Evolutionary conservation across 2,888 invertebrate genomes (phyloP).

Genomic region (Nomada ruficornis): DNA sequence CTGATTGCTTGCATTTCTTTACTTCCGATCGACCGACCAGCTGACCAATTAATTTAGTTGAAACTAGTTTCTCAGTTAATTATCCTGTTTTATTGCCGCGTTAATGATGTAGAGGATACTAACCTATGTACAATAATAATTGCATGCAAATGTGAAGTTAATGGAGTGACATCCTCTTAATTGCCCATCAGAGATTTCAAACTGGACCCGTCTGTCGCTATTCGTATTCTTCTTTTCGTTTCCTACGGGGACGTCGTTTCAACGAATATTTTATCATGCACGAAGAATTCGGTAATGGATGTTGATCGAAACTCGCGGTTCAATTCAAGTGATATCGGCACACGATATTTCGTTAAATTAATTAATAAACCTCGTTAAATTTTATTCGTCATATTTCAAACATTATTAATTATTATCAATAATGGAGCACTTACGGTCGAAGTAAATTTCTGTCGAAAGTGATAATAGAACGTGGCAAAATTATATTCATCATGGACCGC

Average conservation of each 20-base stretch:
- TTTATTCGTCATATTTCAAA: neutral
- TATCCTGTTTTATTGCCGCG: conserved; percentile 24
- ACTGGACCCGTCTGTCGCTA: neutral
- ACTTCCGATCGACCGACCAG: neutral
- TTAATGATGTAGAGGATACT: conserved; percentile 5
- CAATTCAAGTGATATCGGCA: neutral
- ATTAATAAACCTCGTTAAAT: neutral
- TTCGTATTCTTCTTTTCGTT: neutral
- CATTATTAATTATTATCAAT: neutral
- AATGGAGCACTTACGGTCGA: neutral
- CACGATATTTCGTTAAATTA: conserved; percentile 2
- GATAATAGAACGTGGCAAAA: neutral
- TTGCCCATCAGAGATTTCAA: conserved; percentile 21
- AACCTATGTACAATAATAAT: conserved; percentile 28
- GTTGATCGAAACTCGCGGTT: neutral
- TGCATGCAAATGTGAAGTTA: conserved; percentile 34
- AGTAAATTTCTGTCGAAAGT: neutral
- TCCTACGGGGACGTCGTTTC: neutral
- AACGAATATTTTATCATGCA: neutral
- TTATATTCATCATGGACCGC: neutral
- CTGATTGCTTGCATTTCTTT: neutral
- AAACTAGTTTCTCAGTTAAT: conserved; percentile 30
- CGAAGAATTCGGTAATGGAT: neutral
- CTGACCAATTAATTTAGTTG: neutral
- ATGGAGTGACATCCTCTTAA: conserved; percentile 30